Evolutionary conservation across 1,140 invertebrate genomes (phyloP), one percentile per base, ranked within the genome.

Genomic region (Cardiocondyla obscurior): DNA sequence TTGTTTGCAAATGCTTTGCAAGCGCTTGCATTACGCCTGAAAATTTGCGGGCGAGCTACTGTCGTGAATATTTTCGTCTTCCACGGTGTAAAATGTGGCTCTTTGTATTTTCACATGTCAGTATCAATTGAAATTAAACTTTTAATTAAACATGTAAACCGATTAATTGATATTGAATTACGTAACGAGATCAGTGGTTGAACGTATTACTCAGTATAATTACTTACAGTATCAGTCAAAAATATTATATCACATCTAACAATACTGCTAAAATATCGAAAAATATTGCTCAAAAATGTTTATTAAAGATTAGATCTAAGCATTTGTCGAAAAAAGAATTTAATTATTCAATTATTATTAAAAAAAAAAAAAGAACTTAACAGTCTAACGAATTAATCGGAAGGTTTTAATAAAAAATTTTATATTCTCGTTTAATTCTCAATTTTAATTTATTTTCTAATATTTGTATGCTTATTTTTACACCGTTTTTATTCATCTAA

Each of bases 1-100:
- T 67, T 79, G 44, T 79, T 79, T 49, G 60, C 46, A 64, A 65
- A 49, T 77, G 39, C 14, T 44, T 7, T 16, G 12, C 44, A 42
- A 42, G 12, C 39, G 39, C 39, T 42, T 1, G 14, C 25, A 16
- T 33, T 33, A 64, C 16, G 46, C 36, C 49, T 14, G 60, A 51
- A 65, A 53, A 65, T 65, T 30, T 19, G 3, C 30, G 36, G 14
- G 36, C 12, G 8, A 6, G 8, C 16, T 36, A 2, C 19, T 30
- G 8, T 62, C 19, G 19, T n/a, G 19, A 62, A 49, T 49, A 30
- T 49, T 62, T 57, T 7, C 6, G n/a, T 65, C 4, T 46, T 55
- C 12, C 4, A 36, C 25, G 36, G 49, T 33, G 4, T n/a, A 25
- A 64, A 64, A 46, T 7, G 8, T 39, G 3, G 0, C 14, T 14